Percentiles rank a stretch among this genome's conserved stretches.
These are phyloP conservation scores for Patella caerulea DNA, from an alignment of 2,888 invertebrate genomes.

Conservation along the genomic window DNA sequence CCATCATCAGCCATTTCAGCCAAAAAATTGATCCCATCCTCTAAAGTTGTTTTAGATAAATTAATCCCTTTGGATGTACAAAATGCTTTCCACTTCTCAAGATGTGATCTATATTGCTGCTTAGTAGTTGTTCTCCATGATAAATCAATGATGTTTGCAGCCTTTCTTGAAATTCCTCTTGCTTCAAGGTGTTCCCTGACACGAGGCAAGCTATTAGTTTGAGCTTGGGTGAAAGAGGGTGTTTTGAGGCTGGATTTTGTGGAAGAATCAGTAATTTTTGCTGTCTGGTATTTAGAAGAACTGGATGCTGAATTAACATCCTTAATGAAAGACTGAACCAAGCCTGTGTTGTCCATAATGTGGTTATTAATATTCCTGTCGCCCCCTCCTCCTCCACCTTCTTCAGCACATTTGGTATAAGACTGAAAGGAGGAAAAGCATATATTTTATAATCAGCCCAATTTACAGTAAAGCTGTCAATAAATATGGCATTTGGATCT, in stretches of 20 bases:
- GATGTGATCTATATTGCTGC: not conserved
- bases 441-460: not conserved
- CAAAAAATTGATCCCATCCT: not conserved
- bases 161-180: not conserved
- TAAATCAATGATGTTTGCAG: not conserved
- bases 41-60: not conserved
- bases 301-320: not conserved
- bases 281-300: not conserved
- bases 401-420: not conserved
- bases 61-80: not conserved
- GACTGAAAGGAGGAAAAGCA: not conserved
- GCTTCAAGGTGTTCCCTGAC: not conserved
- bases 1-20: not conserved
- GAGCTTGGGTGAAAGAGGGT: not conserved
- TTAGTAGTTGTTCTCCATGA: not conserved
- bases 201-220: not conserved
- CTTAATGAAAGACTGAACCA: not conserved
- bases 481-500: not conserved
- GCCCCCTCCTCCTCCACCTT: not conserved
- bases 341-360: not conserved
- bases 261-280: no score
- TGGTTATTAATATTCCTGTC: not conserved
- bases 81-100: not conserved
- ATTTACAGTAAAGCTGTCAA: not conserved
- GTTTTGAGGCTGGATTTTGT: not conserved